Evolutionary conservation across 1,140 invertebrate genomes (phyloP).

Genomic region (Bombus waltoni): DNA sequence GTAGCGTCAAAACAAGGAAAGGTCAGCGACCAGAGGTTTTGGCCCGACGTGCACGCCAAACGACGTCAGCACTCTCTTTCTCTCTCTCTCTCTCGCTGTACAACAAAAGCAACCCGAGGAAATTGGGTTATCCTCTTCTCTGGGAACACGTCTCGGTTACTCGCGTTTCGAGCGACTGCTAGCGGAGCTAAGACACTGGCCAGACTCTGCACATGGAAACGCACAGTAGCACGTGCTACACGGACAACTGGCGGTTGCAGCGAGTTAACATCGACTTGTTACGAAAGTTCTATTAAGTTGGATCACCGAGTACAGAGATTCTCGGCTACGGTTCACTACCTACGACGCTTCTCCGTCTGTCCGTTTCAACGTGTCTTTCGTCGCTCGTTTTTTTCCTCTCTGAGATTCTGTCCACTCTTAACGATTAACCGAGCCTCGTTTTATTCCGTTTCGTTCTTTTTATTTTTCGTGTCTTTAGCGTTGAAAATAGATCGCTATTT

Average conservation of each 20-base stretch:
- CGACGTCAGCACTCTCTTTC: neutral
- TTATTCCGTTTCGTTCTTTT: neutral
- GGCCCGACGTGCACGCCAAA: constrained; percentile 29
- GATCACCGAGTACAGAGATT: constrained; percentile 57
- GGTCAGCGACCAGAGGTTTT: neutral
- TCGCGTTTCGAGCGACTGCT: constrained; percentile 52
- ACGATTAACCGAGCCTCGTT: neutral
- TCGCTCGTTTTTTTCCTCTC: neutral
- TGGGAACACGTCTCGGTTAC: constrained; percentile 64
- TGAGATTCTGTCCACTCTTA: neutral
- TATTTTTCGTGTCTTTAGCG: no score
- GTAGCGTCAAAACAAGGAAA: constrained; percentile 23
- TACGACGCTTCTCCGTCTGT: neutral
- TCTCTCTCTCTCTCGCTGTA: no score
- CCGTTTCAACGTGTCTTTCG: neutral
- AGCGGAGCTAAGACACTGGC: constrained; percentile 3
- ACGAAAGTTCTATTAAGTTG: constrained; percentile 71
- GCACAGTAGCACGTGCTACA: constrained; percentile 60
- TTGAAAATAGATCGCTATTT: no score
- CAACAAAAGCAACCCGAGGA: constrained; percentile 4
- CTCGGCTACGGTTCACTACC: neutral
- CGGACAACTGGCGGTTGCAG: constrained; percentile 61
- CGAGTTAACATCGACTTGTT: constrained; percentile 71
- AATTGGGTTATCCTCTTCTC: constrained; percentile 75
- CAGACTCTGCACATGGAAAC: constrained; percentile 5